These are phyloP conservation scores for Spheniscus mendiculus DNA, from an alignment of 2,113 vertebrate species.

Conservation along the genomic window DNA sequence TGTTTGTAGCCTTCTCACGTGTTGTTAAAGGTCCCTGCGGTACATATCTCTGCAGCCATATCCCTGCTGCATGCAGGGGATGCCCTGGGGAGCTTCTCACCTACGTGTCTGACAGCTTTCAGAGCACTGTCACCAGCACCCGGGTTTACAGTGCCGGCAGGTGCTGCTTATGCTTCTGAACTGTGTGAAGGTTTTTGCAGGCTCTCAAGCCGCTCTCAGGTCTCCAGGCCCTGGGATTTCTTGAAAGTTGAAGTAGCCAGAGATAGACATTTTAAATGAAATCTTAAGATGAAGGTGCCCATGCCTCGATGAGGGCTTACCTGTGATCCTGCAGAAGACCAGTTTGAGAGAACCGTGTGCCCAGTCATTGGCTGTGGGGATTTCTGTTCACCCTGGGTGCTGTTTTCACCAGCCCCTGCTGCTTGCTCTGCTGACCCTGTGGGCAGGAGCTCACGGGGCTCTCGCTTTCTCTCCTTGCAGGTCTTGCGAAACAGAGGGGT, in stretches of 20 bases:
- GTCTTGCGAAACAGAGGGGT: constrained; percentile 96
- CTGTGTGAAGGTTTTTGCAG: not conserved
- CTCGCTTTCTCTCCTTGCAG: constrained; percentile 62
- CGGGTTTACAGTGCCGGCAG: not conserved
- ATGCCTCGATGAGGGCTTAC: not conserved
- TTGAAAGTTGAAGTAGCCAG: not conserved
- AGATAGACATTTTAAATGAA: not conserved
- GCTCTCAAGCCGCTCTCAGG: not conserved
- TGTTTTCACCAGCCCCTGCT: not conserved
- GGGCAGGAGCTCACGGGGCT: not conserved
- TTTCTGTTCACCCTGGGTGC: not conserved
- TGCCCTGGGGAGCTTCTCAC: not conserved
- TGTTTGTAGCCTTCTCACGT: not conserved
- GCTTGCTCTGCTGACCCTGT: not conserved
- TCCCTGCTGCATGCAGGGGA: not conserved
- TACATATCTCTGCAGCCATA: not conserved
- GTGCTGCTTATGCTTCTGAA: not conserved
- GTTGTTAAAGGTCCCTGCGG: not conserved
- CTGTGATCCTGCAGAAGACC: not conserved
- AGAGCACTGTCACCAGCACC: not conserved
- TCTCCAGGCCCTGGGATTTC: not conserved
- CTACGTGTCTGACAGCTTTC: not conserved
- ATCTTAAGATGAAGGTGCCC: not conserved
- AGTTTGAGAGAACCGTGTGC: not conserved
- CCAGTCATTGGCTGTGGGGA: not conserved